phyloP scores from a whole-genome alignment of 2,113 vertebrate species.

The Phocoena phocoena region DNA sequence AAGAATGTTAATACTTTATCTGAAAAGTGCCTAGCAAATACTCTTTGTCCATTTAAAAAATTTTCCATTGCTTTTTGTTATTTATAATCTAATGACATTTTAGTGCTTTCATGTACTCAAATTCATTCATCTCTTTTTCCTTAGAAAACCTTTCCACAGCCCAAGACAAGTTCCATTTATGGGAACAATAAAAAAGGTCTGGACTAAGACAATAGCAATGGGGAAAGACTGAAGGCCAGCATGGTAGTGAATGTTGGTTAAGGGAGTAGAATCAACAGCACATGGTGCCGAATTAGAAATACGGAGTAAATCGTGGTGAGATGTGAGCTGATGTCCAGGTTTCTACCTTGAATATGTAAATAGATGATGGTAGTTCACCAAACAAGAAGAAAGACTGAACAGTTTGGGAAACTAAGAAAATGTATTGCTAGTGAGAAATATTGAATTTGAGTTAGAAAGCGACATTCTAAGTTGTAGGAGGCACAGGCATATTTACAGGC shows the following conservation, averaged over 20 bases:
- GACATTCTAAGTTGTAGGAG: background rate
- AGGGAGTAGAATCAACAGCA: background rate
- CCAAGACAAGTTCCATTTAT: background rate
- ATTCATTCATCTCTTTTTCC: background rate
- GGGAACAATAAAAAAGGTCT: background rate
- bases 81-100: background rate
- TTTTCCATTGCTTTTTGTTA: background rate
- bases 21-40: background rate
- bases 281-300: background rate
- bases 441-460: background rate
- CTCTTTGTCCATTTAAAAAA: background rate
- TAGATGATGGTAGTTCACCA: background rate
- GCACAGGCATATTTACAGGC: background rate
- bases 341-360: background rate
- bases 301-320: background rate
- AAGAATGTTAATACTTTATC: background rate
- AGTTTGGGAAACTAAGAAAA: background rate
- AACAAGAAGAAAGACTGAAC: background rate
- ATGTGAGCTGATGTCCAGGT: background rate
- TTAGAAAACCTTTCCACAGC: background rate
- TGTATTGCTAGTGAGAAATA: background rate
- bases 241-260: background rate
- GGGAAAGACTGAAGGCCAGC: background rate
- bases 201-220: background rate
- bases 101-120: background rate